Base-by-base conservation (phyloP, 2,797 vertebrate genomes). In the Podarcis siculus region DNA sequence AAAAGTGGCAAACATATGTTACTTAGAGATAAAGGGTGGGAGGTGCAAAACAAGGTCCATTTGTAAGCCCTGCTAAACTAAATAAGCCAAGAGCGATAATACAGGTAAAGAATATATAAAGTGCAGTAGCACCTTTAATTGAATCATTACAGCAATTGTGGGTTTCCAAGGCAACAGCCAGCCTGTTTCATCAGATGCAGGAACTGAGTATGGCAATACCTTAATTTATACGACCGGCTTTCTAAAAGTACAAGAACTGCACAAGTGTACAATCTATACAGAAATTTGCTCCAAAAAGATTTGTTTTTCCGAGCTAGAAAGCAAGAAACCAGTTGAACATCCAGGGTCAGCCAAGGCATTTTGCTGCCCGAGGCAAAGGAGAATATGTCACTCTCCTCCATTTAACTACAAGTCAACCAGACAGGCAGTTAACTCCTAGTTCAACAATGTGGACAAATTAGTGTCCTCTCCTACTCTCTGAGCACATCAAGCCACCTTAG, bases 161-260 rank as follows among this genome's bases (percentile, higher is more conserved):
- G 23, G 77, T 89, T 85, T 85, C 87, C 87, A 75, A 81, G 77
- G 83, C 55, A 73, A 89, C 87, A 85, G 55, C 67, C 30, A 89
- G 21, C 45, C 82, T 87, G 66, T 25, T 77, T 77, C 45, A 17
- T n/a, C 64, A 55, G 32, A 88, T 42, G 66, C 42, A 69, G 4
- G 13, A 79, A 83, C 81, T 25, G 67, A 13, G 12, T 69, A 58
- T 42, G n/a, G 69, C 73, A n/a, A 37, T n/a, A 30, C 32, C 32
- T 39, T 39, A 69, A 69, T 79, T 79, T 86, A 69, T 35, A 72
- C 45, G 25, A 15, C 82, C 35, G 15, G 39, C 12, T 85, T 89
- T 85, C 82, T 30, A 21, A 49, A 35, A 23, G 55, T 45, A 67
- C n/a, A 49, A 71, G 80, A 45, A 55, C 71, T 23, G 37, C 17